Conservation (phyloP, 1,140 invertebrate species). For the Drosophila arawakana region DNA sequence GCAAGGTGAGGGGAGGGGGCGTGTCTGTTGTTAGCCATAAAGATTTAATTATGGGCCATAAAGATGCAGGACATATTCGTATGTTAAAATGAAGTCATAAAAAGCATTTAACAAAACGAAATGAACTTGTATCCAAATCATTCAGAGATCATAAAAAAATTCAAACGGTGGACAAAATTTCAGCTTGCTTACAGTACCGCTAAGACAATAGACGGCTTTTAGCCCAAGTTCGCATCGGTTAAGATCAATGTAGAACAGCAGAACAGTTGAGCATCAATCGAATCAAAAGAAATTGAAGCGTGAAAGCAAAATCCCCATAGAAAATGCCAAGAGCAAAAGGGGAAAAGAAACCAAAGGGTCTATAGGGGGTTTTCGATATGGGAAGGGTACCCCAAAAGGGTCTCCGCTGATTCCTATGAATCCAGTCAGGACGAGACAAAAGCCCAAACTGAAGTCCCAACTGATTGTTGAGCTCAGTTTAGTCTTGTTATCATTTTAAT, state of each 20-base stretch:
- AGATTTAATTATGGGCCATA: conserved; percentile 65
- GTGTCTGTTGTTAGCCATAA: conserved; percentile 51
- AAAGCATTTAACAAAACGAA: conserved; percentile 36
- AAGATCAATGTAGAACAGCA: conserved; percentile 6
- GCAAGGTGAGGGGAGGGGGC: not conserved
- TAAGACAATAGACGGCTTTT: conserved; percentile 4
- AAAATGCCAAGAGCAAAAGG: not conserved
- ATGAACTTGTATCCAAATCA: conserved; percentile 48
- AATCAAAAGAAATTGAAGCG: conserved; percentile 18
- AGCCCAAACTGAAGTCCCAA: conserved; percentile 14
- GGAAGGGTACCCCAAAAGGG: too few relatives aligned
- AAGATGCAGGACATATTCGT: conserved; percentile 34
- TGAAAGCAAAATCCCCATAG: not conserved
- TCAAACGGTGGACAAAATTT: conserved; percentile 3
- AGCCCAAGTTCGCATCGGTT: not conserved
- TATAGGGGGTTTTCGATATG: too few relatives aligned
- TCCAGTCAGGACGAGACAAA: conserved; percentile 33
- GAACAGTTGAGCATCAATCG: not conserved
- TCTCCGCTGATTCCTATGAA: conserved; percentile 30
- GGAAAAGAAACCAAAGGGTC: too few relatives aligned
- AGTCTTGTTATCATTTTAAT: conserved; percentile 81
- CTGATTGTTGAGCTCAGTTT: conserved; percentile 24
- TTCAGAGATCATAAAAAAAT: conserved; percentile 45
- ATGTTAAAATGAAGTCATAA: conserved; percentile 48
- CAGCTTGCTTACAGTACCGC: not conserved